A percentile compares a stretch with the other conserved stretches of the same genome.
These are phyloP conservation scores for Procavia capensis DNA, from an alignment of 2,113 vertebrate species.

Conservation along the genomic window DNA sequence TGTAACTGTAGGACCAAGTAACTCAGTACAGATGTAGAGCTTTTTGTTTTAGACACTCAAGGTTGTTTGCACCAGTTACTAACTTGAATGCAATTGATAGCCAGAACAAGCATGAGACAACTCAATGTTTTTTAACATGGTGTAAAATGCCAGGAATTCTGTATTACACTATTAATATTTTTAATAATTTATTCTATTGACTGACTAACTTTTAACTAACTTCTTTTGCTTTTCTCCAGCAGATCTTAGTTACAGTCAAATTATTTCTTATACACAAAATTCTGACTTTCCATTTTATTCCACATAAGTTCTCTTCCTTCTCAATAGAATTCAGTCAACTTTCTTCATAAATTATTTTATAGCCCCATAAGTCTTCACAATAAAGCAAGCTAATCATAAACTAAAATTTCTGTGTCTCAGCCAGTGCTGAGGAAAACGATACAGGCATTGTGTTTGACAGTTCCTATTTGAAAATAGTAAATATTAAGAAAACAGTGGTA, in stretches of 20 bases:
- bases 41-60: background rate
- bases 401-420: background rate
- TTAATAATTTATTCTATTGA: background rate
- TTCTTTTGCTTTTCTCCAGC: background rate
- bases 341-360: background rate
- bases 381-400: background rate
- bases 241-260: background rate
- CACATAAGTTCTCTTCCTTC: background rate
- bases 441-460: background rate
- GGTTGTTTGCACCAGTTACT: background rate
- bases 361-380: background rate
- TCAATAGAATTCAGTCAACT: background rate
- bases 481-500: background rate
- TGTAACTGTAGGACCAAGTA: background rate
- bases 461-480: slow-evolving; percentile 40
- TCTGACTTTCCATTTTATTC: background rate
- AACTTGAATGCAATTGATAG: background rate
- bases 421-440: background rate
- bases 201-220: background rate
- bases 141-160: background rate
- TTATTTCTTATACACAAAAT: slow-evolving; percentile 9
- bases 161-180: background rate
- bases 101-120: background rate
- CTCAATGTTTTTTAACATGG: background rate
- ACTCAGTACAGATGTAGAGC: background rate